Conservation (phyloP, 2,797 vertebrate genomes). For the Valencia hispanica region DNA sequence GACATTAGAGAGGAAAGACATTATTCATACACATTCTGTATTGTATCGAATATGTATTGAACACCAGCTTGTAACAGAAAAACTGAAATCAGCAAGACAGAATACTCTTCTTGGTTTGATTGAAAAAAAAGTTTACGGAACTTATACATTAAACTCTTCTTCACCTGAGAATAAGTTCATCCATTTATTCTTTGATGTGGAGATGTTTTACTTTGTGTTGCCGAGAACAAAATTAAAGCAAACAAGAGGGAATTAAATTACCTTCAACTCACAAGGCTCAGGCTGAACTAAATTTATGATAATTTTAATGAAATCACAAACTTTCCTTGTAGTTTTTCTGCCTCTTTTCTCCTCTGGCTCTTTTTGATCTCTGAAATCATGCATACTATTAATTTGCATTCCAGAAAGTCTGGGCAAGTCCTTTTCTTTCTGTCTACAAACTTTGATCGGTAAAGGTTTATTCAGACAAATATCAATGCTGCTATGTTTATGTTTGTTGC, state of each 20-base stretch:
- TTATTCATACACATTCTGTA: too few species aligned
- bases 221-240: slow-evolving; percentile 32
- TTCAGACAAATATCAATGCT: neutral
- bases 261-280: slow-evolving; percentile 22
- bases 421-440: neutral
- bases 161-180: slow-evolving; percentile 42
- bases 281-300: slow-evolving; percentile 1
- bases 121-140: slow-evolving; percentile 19
- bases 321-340: slow-evolving; percentile 6
- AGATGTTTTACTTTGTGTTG: slow-evolving; percentile 49
- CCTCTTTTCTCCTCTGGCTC: neutral
- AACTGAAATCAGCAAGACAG: neutral
- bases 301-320: slow-evolving; percentile 19
- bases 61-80: neutral
- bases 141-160: neutral
- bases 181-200: slow-evolving; percentile 48
- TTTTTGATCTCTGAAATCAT: slow-evolving; percentile 16
- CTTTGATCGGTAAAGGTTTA: neutral
- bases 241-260: slow-evolving; percentile 39
- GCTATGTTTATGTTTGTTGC: neutral
- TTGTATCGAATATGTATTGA: neutral
- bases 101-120: neutral
- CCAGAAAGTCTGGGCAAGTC: neutral
- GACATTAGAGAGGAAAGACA: neutral
- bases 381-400: slow-evolving; percentile 2